phyloP scores from a whole-genome alignment of 2,113 vertebrate genomes.

The Paramisgurnus dabryanus region DNA sequence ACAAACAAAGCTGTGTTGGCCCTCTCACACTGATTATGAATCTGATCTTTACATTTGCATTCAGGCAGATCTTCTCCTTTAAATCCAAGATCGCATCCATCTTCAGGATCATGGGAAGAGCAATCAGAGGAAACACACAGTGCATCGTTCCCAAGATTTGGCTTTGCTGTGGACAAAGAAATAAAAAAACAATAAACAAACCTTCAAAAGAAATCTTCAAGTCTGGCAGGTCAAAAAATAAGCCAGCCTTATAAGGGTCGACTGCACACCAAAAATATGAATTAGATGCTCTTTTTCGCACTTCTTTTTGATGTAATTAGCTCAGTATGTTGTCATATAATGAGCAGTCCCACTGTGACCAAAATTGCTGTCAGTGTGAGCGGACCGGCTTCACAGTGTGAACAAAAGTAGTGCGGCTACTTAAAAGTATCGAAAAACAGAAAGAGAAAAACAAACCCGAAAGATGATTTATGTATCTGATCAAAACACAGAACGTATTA shows the following conservation, averaged over 20 bases:
- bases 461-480: background rate
- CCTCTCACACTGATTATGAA: background rate
- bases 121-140: background rate
- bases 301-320: slow-evolving; percentile 31
- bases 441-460: background rate
- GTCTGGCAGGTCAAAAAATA: background rate
- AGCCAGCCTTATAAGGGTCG: background rate
- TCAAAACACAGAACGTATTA: background rate
- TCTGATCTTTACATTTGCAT: slow-evolving; percentile 11
- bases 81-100: slow-evolving; percentile 1
- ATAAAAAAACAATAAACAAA: background rate
- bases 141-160: background rate
- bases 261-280: slow-evolving; percentile 27
- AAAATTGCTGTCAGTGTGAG: slow-evolving; percentile 41
- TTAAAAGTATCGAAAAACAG: slow-evolving; percentile 3
- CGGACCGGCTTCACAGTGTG: slow-evolving; percentile 24
- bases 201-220: background rate
- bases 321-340: slow-evolving; percentile 28
- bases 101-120: background rate
- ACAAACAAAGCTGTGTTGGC: background rate
- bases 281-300: slow-evolving; percentile 29
- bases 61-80: background rate
- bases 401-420: slow-evolving; percentile 3
- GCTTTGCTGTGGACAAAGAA: background rate
- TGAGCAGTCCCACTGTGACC: slow-evolving; percentile 37